Conservation (phyloP, 2,888 invertebrate species). For the Agonopterix alstromeriana region DNA sequence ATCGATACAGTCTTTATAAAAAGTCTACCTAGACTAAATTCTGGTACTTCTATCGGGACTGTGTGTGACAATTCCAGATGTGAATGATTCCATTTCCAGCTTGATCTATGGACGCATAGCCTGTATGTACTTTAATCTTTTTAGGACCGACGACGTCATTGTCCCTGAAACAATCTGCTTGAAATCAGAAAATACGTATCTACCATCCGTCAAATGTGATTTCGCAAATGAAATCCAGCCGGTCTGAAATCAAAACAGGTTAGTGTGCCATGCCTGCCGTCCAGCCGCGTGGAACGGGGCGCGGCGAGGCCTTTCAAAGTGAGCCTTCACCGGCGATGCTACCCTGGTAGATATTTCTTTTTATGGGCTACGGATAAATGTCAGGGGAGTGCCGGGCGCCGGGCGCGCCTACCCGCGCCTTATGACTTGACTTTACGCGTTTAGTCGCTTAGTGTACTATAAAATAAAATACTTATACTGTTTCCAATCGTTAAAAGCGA, state of each 20-base stretch:
- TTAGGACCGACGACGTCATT: too few relatives aligned
- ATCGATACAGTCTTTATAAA: too few relatives aligned
- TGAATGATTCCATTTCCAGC: too few relatives aligned
- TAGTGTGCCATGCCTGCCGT: constrained; percentile 40
- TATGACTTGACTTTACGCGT: constrained; percentile 43
- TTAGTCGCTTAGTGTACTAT: constrained; percentile 5
- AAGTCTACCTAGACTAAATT: too few relatives aligned
- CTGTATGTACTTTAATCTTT: too few relatives aligned
- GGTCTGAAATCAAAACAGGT: constrained; percentile 38
- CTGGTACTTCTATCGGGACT: too few relatives aligned
- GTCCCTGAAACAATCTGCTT: too few relatives aligned
- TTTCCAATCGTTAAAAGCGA: constrained; percentile 20
- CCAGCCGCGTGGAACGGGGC: constrained; percentile 40
- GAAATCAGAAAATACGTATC: too few relatives aligned
- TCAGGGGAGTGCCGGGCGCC: constrained; percentile 59
- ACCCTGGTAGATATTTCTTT: constrained; percentile 71
- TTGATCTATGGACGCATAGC: too few relatives aligned
- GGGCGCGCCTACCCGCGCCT: constrained; percentile 40
- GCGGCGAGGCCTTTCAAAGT: constrained; percentile 64
- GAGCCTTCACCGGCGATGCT: constrained; percentile 48
- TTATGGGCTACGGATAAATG: constrained; percentile 72
- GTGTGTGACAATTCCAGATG: too few relatives aligned
- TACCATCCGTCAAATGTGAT: neutral
- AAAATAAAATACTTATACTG: constrained; percentile 20
- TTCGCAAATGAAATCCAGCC: neutral